Evolutionary conservation across 2,113 vertebrate genomes (phyloP), one percentile per base, ranked within the genome.

Genomic region (Chlorodrepanis virens): DNA sequence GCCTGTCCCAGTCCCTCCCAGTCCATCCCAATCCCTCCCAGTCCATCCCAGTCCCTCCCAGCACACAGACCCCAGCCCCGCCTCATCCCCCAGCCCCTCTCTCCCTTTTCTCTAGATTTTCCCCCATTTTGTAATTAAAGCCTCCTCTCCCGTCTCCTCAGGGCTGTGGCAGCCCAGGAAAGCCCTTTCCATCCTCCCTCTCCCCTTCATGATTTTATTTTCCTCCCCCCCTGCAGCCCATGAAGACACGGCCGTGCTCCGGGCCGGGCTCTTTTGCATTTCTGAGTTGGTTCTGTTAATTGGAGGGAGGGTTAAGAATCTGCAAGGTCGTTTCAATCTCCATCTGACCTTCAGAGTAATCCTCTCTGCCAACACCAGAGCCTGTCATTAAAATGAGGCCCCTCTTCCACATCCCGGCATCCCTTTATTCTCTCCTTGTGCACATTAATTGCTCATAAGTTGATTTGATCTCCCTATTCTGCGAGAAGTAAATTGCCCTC

Each of bases 261-360:
- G 60, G 92, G 94, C 87, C 69, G 12, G 91, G 67, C 12, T 95
- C 93, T 95, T 97, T 97, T 97, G 96, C 97, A 96, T 97, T 97
- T 97, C 95, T 92, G 97, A 96, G 96, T 97, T 96, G 96, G 96
- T 97, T 97, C 96, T 95, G 95, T 97, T 98, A 97, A 98, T 98
- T 97, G 96, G 97, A 95, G 96, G 97, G 94, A 97, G 93, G 96
- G 86, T 97, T 96, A 95, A 92, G 96, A 97, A 97, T 97, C 97
- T 94, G 89, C 98, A 98, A 98, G 98, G 98, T 98, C 98, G 97
- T 95, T 97, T 97, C 80, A 74, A 64, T 96, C 97, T 97, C 91
- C 89, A 83, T 91, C 95, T 97, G 98, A 98, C 98, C 98, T 98
- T 98, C 98, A 98, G 97, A 95, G 84, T 98, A 98, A 98, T 98